Conservation (phyloP, 2,113 vertebrate species). For the Psophia crepitans region DNA sequence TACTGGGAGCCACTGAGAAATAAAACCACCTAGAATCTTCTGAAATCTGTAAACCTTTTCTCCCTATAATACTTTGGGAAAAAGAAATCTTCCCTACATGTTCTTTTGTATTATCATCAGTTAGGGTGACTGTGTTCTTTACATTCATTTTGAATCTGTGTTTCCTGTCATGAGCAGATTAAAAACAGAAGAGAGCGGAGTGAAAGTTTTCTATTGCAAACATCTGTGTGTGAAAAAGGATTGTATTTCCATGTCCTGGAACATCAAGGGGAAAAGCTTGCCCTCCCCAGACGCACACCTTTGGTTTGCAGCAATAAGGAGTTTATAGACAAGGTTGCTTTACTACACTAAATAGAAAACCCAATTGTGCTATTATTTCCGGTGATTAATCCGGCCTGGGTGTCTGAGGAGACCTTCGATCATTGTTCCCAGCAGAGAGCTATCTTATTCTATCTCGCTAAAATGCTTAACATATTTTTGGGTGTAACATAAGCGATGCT, state of each 20-base stretch:
- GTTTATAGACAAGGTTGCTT: conserved; percentile 38
- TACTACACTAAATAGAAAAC: conserved; percentile 44
- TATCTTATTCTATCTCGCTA: not conserved
- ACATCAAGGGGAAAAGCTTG: conserved; percentile 66
- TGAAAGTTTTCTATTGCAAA: conserved; percentile 75
- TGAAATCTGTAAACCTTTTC: conserved; percentile 43
- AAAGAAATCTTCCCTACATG: conserved; percentile 51
- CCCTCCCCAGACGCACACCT: conserved; percentile 62
- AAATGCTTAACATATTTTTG: not conserved
- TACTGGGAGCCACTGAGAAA: not conserved
- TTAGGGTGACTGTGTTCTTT: conserved; percentile 60
- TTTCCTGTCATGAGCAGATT: conserved; percentile 71
- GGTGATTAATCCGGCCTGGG: not conserved
- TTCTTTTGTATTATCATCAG: conserved; percentile 71
- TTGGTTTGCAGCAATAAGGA: conserved; percentile 45
- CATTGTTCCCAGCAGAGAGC: not conserved
- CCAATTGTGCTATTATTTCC: conserved; percentile 11
- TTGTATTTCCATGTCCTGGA: conserved; percentile 66
- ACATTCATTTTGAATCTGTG: conserved; percentile 70
- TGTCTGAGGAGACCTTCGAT: not conserved
- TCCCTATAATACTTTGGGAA: not conserved
- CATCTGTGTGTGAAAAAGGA: conserved; percentile 67
- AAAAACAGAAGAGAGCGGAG: conserved; percentile 64
- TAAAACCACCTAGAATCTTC: conserved; percentile 8
- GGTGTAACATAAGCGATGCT: not conserved